Evolutionary conservation across 2,113 vertebrate genomes (phyloP).

Genomic region (Nothocercus julius): DNA sequence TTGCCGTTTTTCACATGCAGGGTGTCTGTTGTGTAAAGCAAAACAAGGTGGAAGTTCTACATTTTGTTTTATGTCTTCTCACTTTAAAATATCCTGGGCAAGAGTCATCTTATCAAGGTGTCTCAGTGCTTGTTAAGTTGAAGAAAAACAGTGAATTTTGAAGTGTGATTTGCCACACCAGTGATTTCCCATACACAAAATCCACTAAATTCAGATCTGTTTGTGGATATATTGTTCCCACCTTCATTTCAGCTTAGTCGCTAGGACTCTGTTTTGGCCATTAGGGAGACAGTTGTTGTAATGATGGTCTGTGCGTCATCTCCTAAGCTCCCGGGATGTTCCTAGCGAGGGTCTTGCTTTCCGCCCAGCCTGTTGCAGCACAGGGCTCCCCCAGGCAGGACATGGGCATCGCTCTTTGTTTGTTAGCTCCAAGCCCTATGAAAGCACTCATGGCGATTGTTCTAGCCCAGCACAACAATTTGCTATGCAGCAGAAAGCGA

Average conservation of each 20-base stretch:
- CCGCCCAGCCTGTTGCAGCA: not conserved
- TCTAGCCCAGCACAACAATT: not conserved
- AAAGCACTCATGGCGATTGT: not conserved
- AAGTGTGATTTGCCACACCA: not conserved
- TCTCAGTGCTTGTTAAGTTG: not conserved
- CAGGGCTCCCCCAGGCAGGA: not conserved
- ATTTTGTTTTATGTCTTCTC: not conserved
- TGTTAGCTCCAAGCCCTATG: not conserved
- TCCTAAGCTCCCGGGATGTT: not conserved
- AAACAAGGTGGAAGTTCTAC: not conserved
- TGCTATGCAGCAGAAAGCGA: not conserved
- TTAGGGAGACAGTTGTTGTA: not conserved
- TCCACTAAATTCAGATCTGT: not conserved
- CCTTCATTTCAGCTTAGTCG: not conserved
- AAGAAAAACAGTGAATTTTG: not conserved
- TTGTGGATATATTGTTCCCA: not conserved
- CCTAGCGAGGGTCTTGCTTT: not conserved
- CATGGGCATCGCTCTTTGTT: not conserved
- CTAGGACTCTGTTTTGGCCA: not conserved
- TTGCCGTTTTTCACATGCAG: not conserved
- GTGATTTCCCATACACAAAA: not conserved
- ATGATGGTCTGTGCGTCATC: not conserved
- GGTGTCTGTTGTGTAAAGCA: not conserved
- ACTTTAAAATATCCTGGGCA: not conserved
- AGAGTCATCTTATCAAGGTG: not conserved